These are phyloP conservation scores for Glaucidium brasilianum DNA, from an alignment of 2,113 vertebrate genomes.

Conservation along the genomic window DNA sequence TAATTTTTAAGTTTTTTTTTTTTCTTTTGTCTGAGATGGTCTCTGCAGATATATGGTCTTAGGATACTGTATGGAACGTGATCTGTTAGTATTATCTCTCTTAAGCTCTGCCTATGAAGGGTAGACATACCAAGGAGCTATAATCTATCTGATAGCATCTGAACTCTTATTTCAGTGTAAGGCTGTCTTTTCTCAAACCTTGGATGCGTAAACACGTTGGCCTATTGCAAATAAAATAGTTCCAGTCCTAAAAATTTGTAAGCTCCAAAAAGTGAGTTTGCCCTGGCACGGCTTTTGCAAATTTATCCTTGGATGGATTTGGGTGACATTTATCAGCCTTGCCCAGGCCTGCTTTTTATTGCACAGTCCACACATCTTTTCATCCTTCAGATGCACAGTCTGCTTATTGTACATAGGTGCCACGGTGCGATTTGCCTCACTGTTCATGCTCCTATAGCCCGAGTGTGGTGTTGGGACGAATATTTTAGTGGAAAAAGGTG, in stretches of 20 bases:
- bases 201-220: neutral
- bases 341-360: neutral
- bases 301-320: neutral
- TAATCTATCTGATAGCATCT: neutral
- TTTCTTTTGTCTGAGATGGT: neutral
- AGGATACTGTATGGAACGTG: neutral
- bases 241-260: neutral
- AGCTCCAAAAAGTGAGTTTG: neutral
- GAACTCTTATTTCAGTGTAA: neutral
- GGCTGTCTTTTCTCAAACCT: neutral
- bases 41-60: neutral
- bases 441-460: rapidly evolving
- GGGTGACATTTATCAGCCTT: neutral
- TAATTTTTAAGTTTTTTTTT: neutral
- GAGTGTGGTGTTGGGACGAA: neutral
- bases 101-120: neutral
- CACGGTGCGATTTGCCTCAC: rapidly evolving
- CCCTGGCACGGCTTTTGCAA: neutral
- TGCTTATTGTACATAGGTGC: neutral
- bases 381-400: neutral
- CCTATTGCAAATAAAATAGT: neutral
- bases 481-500: neutral
- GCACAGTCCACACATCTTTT: neutral
- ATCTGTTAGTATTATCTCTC: neutral
- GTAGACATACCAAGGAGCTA: neutral